Evolutionary conservation across 2,888 invertebrate genomes (phyloP).

Genomic region (Dorcus hopei): DNA sequence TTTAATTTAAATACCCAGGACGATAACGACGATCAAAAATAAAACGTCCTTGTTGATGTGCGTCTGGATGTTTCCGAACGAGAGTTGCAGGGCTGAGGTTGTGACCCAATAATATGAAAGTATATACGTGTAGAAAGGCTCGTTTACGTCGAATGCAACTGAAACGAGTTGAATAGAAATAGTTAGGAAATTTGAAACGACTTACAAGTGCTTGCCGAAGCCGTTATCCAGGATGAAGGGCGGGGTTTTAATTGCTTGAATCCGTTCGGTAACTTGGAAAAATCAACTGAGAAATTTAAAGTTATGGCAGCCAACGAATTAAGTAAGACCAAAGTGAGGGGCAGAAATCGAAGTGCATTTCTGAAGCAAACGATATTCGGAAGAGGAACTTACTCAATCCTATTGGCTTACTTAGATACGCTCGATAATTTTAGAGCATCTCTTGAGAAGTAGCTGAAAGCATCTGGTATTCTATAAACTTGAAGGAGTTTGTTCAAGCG

Average conservation of each 20-base stretch:
- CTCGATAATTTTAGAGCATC: constrained; percentile 20
- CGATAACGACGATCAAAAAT: constrained; percentile 18
- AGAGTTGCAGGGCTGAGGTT: constrained; percentile 15
- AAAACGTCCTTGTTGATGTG: constrained; percentile 20
- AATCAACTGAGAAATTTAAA: constrained; percentile 7
- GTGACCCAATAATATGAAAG: constrained; percentile 23
- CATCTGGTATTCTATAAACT: constrained; percentile 28
- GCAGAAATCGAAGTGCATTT: constrained; percentile 8
- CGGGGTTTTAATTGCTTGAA: constrained; percentile 1
- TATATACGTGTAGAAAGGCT: constrained; percentile 20
- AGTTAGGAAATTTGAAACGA: background rate
- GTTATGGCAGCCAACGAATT: constrained; percentile 10
- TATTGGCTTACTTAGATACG: constrained; percentile 19
- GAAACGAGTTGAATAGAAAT: background rate
- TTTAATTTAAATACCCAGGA: constrained; percentile 14
- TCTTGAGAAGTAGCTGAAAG: constrained; percentile 22
- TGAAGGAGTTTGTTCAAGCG: constrained; percentile 26
- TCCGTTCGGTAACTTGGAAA: background rate
- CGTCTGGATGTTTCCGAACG: constrained; percentile 21
- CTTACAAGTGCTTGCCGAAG: constrained; percentile 8
- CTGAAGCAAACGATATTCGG: background rate
- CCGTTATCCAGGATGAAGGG: constrained; percentile 4
- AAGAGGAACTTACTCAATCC: background rate
- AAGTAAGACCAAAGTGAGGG: constrained; percentile 12
- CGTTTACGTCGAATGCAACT: constrained; percentile 11